A percentile compares a stretch with the other conserved stretches of the same genome.
phyloP scores from a whole-genome alignment of 2,797 vertebrate genomes.

The Acipenser ruthenus region DNA sequence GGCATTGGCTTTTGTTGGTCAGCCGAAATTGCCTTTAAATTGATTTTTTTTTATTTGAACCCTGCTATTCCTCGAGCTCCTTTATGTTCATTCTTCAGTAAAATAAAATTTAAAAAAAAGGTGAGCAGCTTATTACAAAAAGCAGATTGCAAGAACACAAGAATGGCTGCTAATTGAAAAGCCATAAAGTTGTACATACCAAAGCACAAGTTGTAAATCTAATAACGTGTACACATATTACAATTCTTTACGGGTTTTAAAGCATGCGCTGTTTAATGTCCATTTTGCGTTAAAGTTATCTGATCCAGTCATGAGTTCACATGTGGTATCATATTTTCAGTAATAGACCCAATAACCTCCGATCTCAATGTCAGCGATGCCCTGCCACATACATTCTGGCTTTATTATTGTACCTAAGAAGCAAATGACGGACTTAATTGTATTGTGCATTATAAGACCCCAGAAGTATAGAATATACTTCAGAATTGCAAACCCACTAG shows the following conservation, averaged over 20 bases:
- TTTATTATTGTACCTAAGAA: too few species aligned
- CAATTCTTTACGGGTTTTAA: conserved; percentile 8
- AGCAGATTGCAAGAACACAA: conserved; percentile 10
- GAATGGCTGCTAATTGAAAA: conserved; percentile 23
- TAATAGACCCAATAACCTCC: too few species aligned
- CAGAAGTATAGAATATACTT: too few species aligned
- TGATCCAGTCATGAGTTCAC: too few species aligned
- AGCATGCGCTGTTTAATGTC: conserved; percentile 1
- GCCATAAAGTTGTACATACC: conserved; percentile 22
- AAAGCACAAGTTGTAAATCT: background rate
- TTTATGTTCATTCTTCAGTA: conserved; percentile 21
- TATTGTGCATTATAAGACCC: too few species aligned
- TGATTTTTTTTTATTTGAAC: conserved; percentile 23
- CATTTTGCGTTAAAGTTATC: too few species aligned
- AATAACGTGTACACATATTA: conserved; percentile 9
- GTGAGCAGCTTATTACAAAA: conserved; percentile 19
- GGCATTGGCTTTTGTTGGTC: conserved; percentile 38
- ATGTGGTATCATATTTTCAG: too few species aligned
- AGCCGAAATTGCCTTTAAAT: conserved; percentile 38
- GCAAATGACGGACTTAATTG: too few species aligned
- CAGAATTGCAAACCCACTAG: too few species aligned
- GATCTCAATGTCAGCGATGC: too few species aligned
- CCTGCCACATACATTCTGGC: too few species aligned
- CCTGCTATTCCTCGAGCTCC: conserved; percentile 23
- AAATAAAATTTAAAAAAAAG: conserved; percentile 16